These are phyloP conservation scores for Poicephalus meyeri DNA, from an alignment of 2,113 vertebrate genomes.

Conservation along the genomic window DNA sequence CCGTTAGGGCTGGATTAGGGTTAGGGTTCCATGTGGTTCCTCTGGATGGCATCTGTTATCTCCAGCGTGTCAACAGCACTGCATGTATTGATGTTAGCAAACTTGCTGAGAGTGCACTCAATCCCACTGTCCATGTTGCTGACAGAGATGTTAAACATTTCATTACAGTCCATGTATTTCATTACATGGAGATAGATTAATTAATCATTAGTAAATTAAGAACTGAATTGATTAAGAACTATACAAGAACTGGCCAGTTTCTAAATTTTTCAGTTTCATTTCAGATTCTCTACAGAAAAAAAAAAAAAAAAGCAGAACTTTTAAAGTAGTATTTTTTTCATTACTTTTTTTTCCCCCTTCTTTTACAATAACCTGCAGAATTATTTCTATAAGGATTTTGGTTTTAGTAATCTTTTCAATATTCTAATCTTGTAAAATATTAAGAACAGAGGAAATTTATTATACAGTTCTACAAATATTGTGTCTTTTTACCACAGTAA, in stretches of 20 bases:
- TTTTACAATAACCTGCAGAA: neutral
- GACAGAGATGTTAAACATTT: neutral
- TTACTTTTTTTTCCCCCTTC: neutral
- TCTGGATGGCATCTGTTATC: too few relatives aligned
- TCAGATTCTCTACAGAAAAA: neutral
- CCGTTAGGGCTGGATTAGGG: too few relatives aligned
- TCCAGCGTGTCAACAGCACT: too few relatives aligned
- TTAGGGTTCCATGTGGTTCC: too few relatives aligned
- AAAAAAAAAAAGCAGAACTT: neutral
- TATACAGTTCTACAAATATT: neutral
- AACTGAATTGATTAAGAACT: neutral
- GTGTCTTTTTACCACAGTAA: neutral
- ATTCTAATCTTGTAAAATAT: neutral
- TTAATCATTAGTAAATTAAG: neutral
- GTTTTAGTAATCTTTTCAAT: neutral
- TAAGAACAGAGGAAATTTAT: neutral
- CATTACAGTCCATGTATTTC: neutral
- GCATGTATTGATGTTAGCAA: too few relatives aligned
- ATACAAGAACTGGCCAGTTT: neutral
- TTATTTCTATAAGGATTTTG: neutral
- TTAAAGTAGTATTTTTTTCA: neutral
- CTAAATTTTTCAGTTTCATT: neutral
- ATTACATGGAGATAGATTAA: neutral
- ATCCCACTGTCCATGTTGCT: neutral
- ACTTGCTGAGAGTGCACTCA: too few relatives aligned